A percentile compares a stretch with the other conserved stretches of the same genome.
Conservation (phyloP, 2,888 invertebrate genomes). For the Nematopogon swammerdamellus region DNA sequence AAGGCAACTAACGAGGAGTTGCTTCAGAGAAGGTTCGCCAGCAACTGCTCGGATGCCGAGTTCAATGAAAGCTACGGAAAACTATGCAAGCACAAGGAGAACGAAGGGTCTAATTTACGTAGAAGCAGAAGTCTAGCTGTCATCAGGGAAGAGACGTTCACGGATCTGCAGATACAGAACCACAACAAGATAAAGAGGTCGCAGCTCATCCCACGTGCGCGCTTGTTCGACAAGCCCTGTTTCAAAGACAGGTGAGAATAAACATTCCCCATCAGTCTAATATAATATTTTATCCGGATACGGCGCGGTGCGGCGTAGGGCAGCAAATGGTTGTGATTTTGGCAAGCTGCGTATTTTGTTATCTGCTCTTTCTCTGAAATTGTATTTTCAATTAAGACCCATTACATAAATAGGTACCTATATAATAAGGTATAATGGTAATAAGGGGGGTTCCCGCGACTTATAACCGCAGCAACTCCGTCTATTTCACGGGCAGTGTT, state of each 20-base stretch:
- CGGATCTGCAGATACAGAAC: conserved; percentile 63
- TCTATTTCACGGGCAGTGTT: no score
- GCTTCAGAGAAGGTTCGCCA: conserved; percentile 40
- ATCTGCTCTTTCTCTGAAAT: no score
- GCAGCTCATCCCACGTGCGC: conserved; percentile 77
- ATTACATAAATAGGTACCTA: no score
- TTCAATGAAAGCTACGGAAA: conserved; percentile 48
- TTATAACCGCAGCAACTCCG: no score
- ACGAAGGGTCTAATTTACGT: conserved; percentile 56
- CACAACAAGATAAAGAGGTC: conserved; percentile 64
- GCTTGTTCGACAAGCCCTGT: conserved; percentile 71
- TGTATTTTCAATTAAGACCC: no score
- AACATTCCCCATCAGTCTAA: no score
- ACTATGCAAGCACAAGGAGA: conserved; percentile 46
- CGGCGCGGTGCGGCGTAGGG: no score
- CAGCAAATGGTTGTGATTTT: no score
- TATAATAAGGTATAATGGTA: no score
- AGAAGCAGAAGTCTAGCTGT: conserved; percentile 71
- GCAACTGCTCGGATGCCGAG: conserved; percentile 36
- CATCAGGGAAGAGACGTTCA: conserved; percentile 73
- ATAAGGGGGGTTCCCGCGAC: no score
- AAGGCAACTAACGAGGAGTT: conserved; percentile 42
- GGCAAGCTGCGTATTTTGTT: no score
- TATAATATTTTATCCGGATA: no score
- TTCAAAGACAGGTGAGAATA: conserved; percentile 65